phyloP scores from a whole-genome alignment of 2,888 invertebrate species.

The Sthenelais limicola region DNA sequence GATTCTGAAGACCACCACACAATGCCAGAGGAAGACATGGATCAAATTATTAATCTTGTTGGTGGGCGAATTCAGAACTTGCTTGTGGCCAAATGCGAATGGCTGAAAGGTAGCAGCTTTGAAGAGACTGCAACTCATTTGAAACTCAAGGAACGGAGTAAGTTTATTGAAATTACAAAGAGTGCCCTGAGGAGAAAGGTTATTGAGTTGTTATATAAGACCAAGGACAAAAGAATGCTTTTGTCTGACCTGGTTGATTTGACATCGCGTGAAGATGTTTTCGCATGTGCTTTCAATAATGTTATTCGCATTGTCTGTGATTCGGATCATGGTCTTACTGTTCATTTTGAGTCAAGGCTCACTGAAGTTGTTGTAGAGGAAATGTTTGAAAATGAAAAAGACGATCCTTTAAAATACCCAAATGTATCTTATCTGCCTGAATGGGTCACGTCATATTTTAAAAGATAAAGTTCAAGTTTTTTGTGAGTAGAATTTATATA shows the following conservation, averaged over 20 bases:
- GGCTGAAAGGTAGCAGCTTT: conserved; percentile 36
- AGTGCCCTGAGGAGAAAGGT: conserved; percentile 39
- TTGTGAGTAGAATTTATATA: too few species aligned
- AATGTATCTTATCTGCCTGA: too few species aligned
- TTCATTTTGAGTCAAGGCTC: conserved; percentile 25
- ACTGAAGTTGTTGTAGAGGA: conserved; percentile 22
- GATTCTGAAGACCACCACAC: background rate
- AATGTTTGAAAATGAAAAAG: too few species aligned
- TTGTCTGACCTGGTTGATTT: conserved; percentile 43
- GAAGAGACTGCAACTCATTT: conserved; percentile 37
- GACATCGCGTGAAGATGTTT: conserved; percentile 39
- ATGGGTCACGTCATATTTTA: too few species aligned
- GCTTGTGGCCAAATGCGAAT: conserved; percentile 44
- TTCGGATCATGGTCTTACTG: background rate
- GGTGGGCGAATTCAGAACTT: conserved; percentile 51
- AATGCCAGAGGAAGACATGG: conserved; percentile 41
- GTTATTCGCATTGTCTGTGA: conserved; percentile 42
- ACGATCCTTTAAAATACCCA: too few species aligned
- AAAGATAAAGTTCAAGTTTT: too few species aligned
- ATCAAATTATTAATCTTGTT: conserved; percentile 44
- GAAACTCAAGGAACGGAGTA: conserved; percentile 46
- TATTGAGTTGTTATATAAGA: conserved; percentile 37
- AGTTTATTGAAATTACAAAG: conserved; percentile 46
- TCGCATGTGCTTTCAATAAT: conserved; percentile 31
- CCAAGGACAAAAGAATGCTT: conserved; percentile 33